These are phyloP conservation scores for Chauna torquata DNA, from an alignment of 2,113 vertebrate genomes.

Conservation along the genomic window DNA sequence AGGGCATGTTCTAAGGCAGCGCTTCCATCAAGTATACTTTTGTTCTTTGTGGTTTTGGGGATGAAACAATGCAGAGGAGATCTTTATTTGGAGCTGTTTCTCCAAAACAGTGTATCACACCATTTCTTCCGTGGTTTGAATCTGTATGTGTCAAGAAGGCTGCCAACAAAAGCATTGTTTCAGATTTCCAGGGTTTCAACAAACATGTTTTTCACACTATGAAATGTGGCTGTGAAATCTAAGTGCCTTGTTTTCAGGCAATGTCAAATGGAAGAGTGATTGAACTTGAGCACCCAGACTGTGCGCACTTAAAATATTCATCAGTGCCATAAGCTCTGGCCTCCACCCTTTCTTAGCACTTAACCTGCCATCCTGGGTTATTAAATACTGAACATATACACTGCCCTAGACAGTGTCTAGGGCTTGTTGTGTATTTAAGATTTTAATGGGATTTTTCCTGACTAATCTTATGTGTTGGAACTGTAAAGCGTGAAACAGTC, in stretches of 20 bases:
- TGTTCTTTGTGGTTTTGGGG: neutral
- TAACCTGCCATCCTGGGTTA: neutral
- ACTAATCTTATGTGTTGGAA: neutral
- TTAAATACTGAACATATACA: neutral
- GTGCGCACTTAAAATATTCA: neutral
- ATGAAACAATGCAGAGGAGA: slow-evolving; percentile 3
- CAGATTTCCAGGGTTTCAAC: slow-evolving; percentile 16
- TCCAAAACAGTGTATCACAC: neutral
- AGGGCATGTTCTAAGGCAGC: neutral
- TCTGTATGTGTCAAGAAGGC: neutral
- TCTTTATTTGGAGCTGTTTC: slow-evolving; percentile 14
- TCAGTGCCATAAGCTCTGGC: neutral
- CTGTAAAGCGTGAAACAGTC: neutral
- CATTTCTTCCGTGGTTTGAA: slow-evolving; percentile 2
- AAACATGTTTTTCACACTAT: slow-evolving; percentile 6
- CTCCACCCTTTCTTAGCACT: neutral
- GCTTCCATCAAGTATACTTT: neutral
- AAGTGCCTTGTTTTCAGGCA: neutral
- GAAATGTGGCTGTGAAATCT: neutral
- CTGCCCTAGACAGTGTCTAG: neutral
- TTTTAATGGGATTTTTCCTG: slow-evolving; percentile 39
- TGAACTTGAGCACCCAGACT: neutral
- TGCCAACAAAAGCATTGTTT: slow-evolving; percentile 47
- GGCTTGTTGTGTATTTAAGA: slow-evolving; percentile 37
- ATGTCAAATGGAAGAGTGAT: neutral